Conservation (phyloP, 2,113 vertebrate genomes). For the Plestiodon gilberti region DNA sequence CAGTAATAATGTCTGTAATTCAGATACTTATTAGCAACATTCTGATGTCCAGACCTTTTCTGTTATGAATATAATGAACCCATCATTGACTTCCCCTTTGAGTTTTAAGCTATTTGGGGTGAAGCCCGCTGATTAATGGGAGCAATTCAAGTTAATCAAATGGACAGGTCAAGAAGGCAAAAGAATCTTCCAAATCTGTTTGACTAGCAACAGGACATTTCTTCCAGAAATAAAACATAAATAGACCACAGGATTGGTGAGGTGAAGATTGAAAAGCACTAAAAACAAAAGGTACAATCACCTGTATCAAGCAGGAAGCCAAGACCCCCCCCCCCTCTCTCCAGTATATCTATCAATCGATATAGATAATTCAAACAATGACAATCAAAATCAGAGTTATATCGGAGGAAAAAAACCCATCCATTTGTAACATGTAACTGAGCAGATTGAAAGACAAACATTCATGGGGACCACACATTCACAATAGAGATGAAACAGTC, state of each 20-base stretch:
- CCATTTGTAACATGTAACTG: too few species aligned
- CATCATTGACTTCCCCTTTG: constrained; percentile 6
- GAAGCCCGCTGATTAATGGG: constrained; percentile 16
- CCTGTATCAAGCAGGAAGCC: neutral
- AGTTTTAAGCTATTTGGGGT: neutral
- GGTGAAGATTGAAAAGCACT: neutral
- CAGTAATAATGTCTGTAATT: constrained; percentile 36
- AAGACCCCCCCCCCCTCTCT: too few species aligned
- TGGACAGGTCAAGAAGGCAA: constrained; percentile 15
- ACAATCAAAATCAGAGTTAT: neutral
- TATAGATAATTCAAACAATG: neutral
- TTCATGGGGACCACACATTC: neutral
- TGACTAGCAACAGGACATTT: neutral
- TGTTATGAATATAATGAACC: neutral
- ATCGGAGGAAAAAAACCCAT: too few species aligned
- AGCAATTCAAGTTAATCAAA: constrained; percentile 10
- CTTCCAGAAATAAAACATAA: neutral
- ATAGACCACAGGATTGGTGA: neutral
- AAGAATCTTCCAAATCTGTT: neutral
- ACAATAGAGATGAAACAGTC: neutral
- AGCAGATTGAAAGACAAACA: neutral
- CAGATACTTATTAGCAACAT: constrained; percentile 23
- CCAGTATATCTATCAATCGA: too few species aligned
- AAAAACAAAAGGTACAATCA: neutral
- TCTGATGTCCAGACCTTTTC: neutral